Evolutionary conservation across 2,113 vertebrate genomes (phyloP).

Genomic region (Cranoglanis bouderius): DNA sequence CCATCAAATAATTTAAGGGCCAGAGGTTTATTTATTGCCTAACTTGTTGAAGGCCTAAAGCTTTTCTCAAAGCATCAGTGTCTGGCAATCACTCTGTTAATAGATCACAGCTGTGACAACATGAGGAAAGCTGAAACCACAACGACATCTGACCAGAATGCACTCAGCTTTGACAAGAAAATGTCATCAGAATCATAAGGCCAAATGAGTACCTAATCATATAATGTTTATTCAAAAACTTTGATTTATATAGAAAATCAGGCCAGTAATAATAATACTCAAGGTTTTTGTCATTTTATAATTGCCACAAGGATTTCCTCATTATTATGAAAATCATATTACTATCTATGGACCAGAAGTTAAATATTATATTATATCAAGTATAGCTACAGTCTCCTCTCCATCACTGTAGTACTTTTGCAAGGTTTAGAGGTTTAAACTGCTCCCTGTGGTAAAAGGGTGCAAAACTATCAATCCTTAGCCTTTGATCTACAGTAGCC

Average conservation of each 20-base stretch:
- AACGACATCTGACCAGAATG: constrained; percentile 11
- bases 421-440: constrained; percentile 46
- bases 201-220: constrained; percentile 21
- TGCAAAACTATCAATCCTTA: constrained; percentile 57
- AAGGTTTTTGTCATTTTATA: not conserved
- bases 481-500: constrained; percentile 57
- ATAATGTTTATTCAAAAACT: constrained; percentile 30
- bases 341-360: constrained; percentile 46
- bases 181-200: not conserved
- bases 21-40: constrained; percentile 72
- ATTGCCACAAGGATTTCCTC: constrained; percentile 14
- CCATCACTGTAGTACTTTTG: constrained; percentile 37
- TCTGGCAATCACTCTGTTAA: constrained; percentile 74
- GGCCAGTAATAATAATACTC: not conserved
- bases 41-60: constrained; percentile 75
- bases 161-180: constrained; percentile 13
- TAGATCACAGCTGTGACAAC: constrained; percentile 78
- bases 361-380: constrained; percentile 32
- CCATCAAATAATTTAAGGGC: not conserved
- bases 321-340: constrained; percentile 31
- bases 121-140: constrained; percentile 68
- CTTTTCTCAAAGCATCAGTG: constrained; percentile 74
- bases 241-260: not conserved
- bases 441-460: constrained; percentile 50
- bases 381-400: constrained; percentile 34